A percentile compares a stretch with the other conserved stretches of the same genome.
Conservation (phyloP, 2,797 vertebrate species). For the Danio jaintianensis region DNA sequence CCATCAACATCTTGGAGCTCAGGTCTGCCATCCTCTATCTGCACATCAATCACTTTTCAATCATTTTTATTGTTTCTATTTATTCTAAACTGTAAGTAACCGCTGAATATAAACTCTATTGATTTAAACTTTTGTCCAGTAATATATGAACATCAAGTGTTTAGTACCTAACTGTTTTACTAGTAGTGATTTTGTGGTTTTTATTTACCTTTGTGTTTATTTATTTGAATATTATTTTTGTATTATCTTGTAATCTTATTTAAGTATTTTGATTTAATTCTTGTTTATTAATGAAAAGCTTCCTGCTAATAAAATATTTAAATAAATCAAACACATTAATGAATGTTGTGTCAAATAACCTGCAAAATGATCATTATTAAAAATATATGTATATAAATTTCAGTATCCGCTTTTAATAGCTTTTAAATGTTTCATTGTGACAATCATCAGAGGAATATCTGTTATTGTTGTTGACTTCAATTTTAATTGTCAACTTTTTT, state of each 20-base stretch:
- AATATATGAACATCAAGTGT: not conserved
- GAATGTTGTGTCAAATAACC: not conserved
- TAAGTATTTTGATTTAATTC: not conserved
- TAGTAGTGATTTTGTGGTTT: not conserved
- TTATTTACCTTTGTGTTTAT: not conserved
- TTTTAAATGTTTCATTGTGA: not conserved
- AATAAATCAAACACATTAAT: not conserved
- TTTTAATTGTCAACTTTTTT: conserved; percentile 34
- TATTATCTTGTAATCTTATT: not conserved
- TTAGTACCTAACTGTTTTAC: not conserved
- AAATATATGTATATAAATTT: not conserved
- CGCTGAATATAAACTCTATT: conserved; percentile 63
- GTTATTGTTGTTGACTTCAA: not conserved
- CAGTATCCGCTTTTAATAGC: not conserved
- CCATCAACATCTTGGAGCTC: conserved; percentile 90
- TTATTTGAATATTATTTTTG: not conserved
- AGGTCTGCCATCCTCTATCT: conserved; percentile 79
- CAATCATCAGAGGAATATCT: not conserved
- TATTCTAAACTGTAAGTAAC: conserved; percentile 53
- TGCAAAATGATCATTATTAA: not conserved
- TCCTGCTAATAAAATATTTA: not conserved
- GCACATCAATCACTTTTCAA: not conserved
- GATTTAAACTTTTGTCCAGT: not conserved
- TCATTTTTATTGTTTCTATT: not conserved
- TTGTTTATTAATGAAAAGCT: not conserved